Evolutionary conservation across 92 coral and sea anemone genomes (phyloP), one percentile per base, ranked within the genome.

Genomic region (Palythoa grandis): DNA sequence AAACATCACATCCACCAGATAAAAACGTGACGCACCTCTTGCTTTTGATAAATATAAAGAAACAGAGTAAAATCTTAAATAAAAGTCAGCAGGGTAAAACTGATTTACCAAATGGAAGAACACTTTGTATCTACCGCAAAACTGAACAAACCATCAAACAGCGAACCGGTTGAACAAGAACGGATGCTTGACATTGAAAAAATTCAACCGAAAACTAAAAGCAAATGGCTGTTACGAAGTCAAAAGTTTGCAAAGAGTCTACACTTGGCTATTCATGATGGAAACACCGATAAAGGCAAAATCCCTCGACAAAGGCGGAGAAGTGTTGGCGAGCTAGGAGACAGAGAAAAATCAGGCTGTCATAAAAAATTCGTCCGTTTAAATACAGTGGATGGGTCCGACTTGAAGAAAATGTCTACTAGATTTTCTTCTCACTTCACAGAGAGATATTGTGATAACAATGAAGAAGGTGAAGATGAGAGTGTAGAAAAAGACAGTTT

Each of bases 371-470:
- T 80, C 7, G 9, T 66, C 4, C 85, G 85, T 5, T 14, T 66
- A 70, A 53, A 80, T 1, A 80, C 85, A 22, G 47, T 80, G 74
- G 85, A 80, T 66, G 85, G 14, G 57, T 80, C 74, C 14, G 66
- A 80, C 23, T 11, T 80, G 43, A 50, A 80, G 23, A 66, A 68
- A 67, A 50, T 78, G 24, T 37, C 70, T 14, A 2, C 52, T 23
- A 67, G 37, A 23, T 22, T 67, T 19, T 20, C 35, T 7, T 9
- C 72, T 60, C 24, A 78, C 7, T 5, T 52, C 48, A 47, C 35
- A 25, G 74, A 67, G 39, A 23, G 7, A 40, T 17, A 12, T 8
- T 9, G 38, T 9, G 19, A 22, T 13, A 75, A 52, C 2, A 75
- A 75, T 75, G 40, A 23, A 13, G 63, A 11, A 0, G 39, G 12